Conservation (phyloP, 2,113 vertebrate genomes). For the Entosphenus tridentatus region DNA sequence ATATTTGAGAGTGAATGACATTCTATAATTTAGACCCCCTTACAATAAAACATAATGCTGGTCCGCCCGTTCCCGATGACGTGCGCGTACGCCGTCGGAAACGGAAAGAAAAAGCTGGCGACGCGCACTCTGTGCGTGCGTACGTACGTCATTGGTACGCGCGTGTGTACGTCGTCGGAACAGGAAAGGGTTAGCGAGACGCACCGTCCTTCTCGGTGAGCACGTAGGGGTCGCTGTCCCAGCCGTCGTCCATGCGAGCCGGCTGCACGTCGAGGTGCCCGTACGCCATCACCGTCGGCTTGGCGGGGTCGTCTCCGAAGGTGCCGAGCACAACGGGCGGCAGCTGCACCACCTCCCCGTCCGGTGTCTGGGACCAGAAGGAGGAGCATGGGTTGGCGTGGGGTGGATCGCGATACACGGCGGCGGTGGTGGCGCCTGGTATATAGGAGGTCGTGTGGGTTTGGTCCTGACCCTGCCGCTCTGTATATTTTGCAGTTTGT, state of each 20-base stretch:
- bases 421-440: no score
- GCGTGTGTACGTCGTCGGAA: not conserved
- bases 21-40: no score
- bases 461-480: no score
- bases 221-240: constrained; percentile 41
- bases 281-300: constrained; percentile 50
- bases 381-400: not conserved
- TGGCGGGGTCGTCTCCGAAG: constrained; percentile 34
- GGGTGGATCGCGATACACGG: no score
- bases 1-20: no score
- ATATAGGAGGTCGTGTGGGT: no score
- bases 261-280: constrained; percentile 72
- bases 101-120: no score
- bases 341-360: constrained; percentile 26
- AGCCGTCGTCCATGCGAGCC: constrained; percentile 45
- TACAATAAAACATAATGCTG: no score
- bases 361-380: constrained; percentile 24
- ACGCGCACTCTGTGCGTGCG: no score
- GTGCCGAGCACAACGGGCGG: constrained; percentile 46
- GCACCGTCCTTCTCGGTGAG: constrained; percentile 48
- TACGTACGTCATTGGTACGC: not conserved
- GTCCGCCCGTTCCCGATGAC: no score
- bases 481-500: no score
- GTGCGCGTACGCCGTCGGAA: no score
- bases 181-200: not conserved